phyloP scores from a whole-genome alignment of 1,140 invertebrate genomes.

The Pomacea maculata region DNA sequence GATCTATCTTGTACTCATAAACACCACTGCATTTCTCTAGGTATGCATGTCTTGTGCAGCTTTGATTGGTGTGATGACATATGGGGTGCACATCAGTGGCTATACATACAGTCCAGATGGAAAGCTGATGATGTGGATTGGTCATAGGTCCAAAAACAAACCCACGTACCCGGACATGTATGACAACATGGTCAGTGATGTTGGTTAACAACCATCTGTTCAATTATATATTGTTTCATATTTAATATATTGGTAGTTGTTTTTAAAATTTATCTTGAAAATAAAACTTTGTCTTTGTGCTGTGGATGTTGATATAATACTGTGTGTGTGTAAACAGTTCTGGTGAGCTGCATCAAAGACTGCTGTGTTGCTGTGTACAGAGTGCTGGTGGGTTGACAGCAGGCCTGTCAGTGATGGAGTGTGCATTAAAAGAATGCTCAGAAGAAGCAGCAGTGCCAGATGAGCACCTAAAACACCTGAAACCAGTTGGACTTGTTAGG shows the following conservation, averaged over 20 bases:
- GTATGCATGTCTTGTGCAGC: constrained; percentile 47
- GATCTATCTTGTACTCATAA: not conserved
- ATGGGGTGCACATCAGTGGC: constrained; percentile 94
- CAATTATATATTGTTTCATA: no score
- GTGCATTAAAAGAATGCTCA: constrained; percentile 89
- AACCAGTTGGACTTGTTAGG: constrained; percentile 61
- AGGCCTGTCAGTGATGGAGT: constrained; percentile 85
- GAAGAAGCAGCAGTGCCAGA: constrained; percentile 83
- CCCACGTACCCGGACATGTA: constrained; percentile 94
- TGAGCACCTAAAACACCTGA: constrained; percentile 54
- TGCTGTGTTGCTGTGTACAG: constrained; percentile 16
- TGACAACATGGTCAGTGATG: constrained; percentile 83
- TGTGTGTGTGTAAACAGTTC: not conserved
- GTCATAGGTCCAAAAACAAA: constrained; percentile 87
- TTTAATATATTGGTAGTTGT: no score
- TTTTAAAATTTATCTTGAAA: no score
- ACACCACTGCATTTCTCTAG: not conserved
- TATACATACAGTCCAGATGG: constrained; percentile 76
- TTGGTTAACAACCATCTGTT: no score
- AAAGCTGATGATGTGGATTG: constrained; percentile 91
- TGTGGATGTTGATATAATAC: no score
- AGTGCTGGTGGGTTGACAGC: constrained; percentile 87
- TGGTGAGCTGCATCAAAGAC: not conserved
- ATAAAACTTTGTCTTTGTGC: no score
- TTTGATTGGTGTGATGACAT: constrained; percentile 91